Evolutionary conservation across 2,113 vertebrate genomes (phyloP), one percentile per base, ranked within the genome.

Genomic region (Esox niger): DNA sequence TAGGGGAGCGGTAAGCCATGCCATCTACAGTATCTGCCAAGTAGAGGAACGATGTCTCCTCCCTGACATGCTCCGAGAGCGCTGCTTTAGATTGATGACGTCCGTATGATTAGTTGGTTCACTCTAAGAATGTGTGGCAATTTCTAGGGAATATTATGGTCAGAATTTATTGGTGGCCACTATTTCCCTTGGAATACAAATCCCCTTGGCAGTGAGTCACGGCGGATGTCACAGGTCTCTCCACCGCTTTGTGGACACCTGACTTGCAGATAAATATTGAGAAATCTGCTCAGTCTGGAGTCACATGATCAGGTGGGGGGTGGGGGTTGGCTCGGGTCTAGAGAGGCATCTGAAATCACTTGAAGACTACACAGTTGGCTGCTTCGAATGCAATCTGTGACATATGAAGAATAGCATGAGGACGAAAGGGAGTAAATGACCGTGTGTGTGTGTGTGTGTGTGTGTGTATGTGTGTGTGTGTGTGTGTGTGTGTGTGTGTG

Each of bases 1-100:
- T 99, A 64, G 96, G 97, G 21, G 96, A 99, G 88, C 92, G 96
- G 97, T 97, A 88, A 89, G 87, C 60, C 52, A 35, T 68, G 70
- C 61, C 25, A 29, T 55, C 43, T 11, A n/a, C n/a, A n/a, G n/a
- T n/a, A 32, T 61, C 63, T 33, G 32, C 23, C 38, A 15, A 57
- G 49, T 30, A 56, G 66, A 68, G 70, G 70, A 68, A 75, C 17
- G 15, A 32, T 67, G 52, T 62, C 54, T 71, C 25, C 74, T 74
- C 60, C 26, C 59, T 35, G 59, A 13, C 59, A 8, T 25, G 30
- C 32, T 61, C 59, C 30, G 3, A n/a, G 9, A 13, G 59, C 59
- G 20, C 2, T 3, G 9, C 26, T 35, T 25, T 23, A 67, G 70
- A 83, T 84, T 78, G 79, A 78, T 70, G 33, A 43, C 64, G 65